phyloP scores from a whole-genome alignment of 2,113 vertebrate species.

The Cavia porcellus region DNA sequence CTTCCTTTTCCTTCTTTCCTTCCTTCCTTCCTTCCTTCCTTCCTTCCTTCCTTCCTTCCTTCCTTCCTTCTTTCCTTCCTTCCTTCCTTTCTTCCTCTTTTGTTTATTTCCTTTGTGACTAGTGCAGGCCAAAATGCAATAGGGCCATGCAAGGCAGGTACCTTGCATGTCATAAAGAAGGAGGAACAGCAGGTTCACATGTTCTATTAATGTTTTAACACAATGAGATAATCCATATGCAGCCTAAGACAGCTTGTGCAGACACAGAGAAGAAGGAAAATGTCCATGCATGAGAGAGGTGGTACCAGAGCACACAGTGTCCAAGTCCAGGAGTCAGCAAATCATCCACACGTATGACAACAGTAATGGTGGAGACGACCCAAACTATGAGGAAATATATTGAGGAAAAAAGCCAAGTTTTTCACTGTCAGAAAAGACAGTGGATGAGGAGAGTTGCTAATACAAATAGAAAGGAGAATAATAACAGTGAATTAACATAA shows the following conservation, averaged over 20 bases:
- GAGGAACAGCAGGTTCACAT: not conserved
- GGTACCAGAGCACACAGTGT: not conserved
- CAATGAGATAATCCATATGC: not conserved
- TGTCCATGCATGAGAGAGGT: not conserved
- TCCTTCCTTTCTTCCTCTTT: not conserved
- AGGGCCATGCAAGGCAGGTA: not conserved
- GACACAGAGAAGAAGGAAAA: not conserved
- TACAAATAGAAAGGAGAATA: not conserved
- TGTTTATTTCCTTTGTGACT: not conserved
- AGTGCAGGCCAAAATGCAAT: not conserved
- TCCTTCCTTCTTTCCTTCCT: rapidly evolving
- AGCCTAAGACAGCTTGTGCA: not conserved
- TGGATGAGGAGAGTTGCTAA: not conserved
- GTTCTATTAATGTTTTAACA: not conserved
- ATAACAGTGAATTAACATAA: not conserved
- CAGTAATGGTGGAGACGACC: not conserved
- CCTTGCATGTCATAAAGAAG: not conserved
- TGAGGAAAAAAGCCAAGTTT: not conserved
- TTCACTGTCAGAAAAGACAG: not conserved
- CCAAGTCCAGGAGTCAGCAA: not conserved
- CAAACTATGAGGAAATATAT: not conserved
- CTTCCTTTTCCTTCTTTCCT: not conserved
- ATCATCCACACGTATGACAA: not conserved
- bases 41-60: not conserved
- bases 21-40: not conserved